These are phyloP conservation scores for Pangasius djambal DNA, from an alignment of 2,797 vertebrate species.

Conservation along the genomic window DNA sequence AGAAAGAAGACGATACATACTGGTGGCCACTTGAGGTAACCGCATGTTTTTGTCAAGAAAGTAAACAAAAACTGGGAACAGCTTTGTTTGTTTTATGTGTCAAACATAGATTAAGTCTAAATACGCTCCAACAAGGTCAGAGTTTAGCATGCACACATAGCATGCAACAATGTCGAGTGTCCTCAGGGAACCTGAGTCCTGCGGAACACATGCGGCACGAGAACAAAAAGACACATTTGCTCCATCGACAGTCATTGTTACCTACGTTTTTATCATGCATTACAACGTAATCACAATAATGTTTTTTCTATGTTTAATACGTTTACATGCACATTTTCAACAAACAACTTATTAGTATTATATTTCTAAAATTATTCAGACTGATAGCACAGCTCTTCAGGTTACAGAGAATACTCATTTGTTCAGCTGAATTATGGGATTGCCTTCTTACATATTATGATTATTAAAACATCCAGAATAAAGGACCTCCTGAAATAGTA, in stretches of 20 bases:
- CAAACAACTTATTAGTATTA: background rate
- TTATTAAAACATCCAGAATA: background rate
- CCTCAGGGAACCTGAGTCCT: background rate
- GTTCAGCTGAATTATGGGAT: background rate
- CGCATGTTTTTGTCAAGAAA: slow-evolving; percentile 14
- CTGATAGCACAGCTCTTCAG: background rate
- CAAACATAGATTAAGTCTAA: background rate
- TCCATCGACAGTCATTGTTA: background rate
- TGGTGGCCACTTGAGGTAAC: background rate
- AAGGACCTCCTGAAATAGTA: background rate
- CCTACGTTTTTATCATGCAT: background rate
- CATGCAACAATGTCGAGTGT: background rate
- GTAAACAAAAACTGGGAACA: slow-evolving; percentile 9
- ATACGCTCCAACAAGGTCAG: background rate
- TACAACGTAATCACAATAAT: background rate
- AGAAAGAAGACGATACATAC: background rate
- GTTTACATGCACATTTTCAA: background rate
- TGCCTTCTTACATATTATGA: background rate
- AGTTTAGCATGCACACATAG: background rate
- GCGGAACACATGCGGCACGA: background rate
- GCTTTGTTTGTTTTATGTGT: background rate
- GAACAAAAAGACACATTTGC: background rate
- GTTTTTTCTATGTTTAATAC: background rate
- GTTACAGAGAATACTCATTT: background rate
- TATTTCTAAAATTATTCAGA: background rate